Conservation (phyloP, 1,140 invertebrate species). For the Teleopsis dalmanni region DNA sequence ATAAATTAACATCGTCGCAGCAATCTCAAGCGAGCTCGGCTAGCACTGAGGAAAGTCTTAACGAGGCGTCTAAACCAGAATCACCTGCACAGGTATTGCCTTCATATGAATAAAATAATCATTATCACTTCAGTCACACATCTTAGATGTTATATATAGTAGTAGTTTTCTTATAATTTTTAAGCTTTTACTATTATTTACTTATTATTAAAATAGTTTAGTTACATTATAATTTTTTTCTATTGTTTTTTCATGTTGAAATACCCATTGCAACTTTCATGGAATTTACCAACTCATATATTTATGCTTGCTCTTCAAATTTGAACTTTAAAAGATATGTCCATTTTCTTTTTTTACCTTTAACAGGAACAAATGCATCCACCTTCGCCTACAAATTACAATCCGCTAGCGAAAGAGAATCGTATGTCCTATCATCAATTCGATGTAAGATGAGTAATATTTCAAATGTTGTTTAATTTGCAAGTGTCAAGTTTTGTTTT, state of each 20-base stretch:
- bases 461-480: too few relatives aligned
- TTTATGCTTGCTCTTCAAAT: not conserved
- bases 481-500: too few relatives aligned
- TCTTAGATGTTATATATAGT: not conserved
- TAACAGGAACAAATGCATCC: slow-evolving; percentile 27
- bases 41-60: slow-evolving; percentile 16
- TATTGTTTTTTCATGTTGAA: not conserved
- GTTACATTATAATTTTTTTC: not conserved
- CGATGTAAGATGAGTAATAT: slow-evolving; percentile 45
- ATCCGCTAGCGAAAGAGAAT: slow-evolving; percentile 38
- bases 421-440: slow-evolving; percentile 39
- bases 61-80: slow-evolving; percentile 14
- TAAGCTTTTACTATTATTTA: not conserved
- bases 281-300: not conserved
- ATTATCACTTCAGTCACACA: not conserved
- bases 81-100: slow-evolving; percentile 20
- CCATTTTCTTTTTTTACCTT: slow-evolving; percentile 2
- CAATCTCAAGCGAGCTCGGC: too few relatives aligned
- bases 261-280: not conserved
- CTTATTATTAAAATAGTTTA: not conserved
- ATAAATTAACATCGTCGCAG: slow-evolving; percentile 5
- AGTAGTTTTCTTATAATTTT: not conserved
- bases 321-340: slow-evolving; percentile 1
- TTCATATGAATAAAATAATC: not conserved
- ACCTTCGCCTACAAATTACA: slow-evolving; percentile 43